Evolutionary conservation across 2,888 invertebrate genomes (phyloP), one percentile per base, ranked within the genome.

Genomic region (Heterodera filipjevi): DNA sequence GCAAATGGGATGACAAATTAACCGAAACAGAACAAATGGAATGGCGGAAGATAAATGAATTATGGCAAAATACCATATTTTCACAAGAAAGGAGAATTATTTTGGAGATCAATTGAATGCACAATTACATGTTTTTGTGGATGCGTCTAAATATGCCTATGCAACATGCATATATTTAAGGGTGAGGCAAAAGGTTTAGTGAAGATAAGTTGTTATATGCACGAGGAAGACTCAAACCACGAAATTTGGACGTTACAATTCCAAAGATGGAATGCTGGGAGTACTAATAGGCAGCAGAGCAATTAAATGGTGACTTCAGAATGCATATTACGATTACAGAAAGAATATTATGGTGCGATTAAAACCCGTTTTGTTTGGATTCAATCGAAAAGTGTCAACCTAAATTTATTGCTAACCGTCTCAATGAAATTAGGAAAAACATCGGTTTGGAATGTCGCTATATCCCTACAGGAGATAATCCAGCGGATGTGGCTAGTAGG

Each of bases 101-200:
- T n/a, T n/a, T 64, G 1, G 6, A 1, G 22, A 32, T n/a, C 5
- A n/a, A 59, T 0, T 30, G n/a, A 53, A 32, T 0, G 1, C 2
- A 2, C 32, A 83, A 35, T 33, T 83, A 0, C 83, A 81, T 39
- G 70, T 78, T 10, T 83, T 83, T 77, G 68, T 59, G 14, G 83
- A 83, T 49, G 83, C 83, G 0, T 78, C 80, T 2, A 49, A 71
- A 1, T 8, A 75, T 6, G 82, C 81, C 0, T 83, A 73, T 32
- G 80, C 66, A 10, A 77, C 80, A 14, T 72, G 35, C 1, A 71
- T 73, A 3, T 82, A 81, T 44, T 12, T 80, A 78, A 33, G 16
- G 53, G 72, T 46, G 19, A 27, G n/a, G n/a, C n/a, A n/a, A n/a
- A n/a, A n/a, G n/a, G n/a, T n/a, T 30, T 6, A 19, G 39, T n/a